A percentile compares a stretch with the other conserved stretches of the same genome.
Conservation (phyloP, 2,888 invertebrate genomes). For the Zeuzera pyrina region DNA sequence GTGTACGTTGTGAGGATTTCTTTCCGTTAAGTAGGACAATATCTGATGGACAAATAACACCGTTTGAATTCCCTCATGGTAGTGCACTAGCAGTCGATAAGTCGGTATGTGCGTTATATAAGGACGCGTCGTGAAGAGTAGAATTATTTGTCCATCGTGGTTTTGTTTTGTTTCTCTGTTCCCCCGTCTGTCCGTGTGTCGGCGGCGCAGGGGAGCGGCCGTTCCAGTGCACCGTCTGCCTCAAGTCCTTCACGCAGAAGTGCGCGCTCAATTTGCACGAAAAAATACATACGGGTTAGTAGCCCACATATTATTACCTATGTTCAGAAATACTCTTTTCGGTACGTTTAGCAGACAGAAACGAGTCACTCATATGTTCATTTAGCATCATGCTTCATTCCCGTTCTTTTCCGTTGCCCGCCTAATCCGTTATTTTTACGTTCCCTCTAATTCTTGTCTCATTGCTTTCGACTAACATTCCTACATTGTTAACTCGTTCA, state of each 20-base stretch:
- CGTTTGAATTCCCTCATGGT: slow-evolving; percentile 58
- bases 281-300: slow-evolving; percentile 76
- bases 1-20: slow-evolving; percentile 67
- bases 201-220: slow-evolving; percentile 73
- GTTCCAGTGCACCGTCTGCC: slow-evolving; percentile 76
- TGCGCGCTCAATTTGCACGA: slow-evolving; percentile 76
- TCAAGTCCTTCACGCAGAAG: slow-evolving; percentile 77
- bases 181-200: slow-evolving; percentile 47
- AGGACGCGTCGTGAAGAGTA: slow-evolving; percentile 11
- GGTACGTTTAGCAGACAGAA: slow-evolving; percentile 48
- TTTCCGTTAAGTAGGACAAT: slow-evolving; percentile 56
- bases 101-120: slow-evolving; percentile 15
- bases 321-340: slow-evolving; percentile 51
- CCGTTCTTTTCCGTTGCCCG: slow-evolving; percentile 65
- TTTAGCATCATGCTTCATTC: slow-evolving; percentile 67
- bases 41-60: slow-evolving; percentile 70
- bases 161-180: slow-evolving; percentile 73
- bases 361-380: slow-evolving; percentile 41
- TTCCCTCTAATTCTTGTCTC: slow-evolving; percentile 52
- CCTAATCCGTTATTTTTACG: slow-evolving; percentile 60
- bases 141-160: slow-evolving; percentile 71
- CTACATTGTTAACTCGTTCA: slow-evolving; percentile 44
- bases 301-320: slow-evolving; percentile 71
- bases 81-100: slow-evolving; percentile 28
- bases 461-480: slow-evolving; percentile 67